These are phyloP conservation scores for Chrysolina americana DNA, from an alignment of 2,888 invertebrate species.

Conservation along the genomic window DNA sequence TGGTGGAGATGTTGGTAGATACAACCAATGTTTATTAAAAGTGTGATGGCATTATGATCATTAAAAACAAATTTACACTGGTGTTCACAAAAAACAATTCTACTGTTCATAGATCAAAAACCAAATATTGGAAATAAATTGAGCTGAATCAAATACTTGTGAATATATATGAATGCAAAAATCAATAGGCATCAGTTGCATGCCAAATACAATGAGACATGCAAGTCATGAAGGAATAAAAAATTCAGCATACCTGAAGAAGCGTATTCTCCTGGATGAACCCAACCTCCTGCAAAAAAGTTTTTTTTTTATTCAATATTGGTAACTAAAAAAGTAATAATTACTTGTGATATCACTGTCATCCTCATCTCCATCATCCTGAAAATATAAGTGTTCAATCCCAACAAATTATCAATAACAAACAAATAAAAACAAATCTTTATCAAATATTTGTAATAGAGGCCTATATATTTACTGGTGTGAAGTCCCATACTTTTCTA, in stretches of 20 bases:
- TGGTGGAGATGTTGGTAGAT: too few species aligned
- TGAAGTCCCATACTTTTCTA: too few species aligned
- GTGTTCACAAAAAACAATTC: too few species aligned
- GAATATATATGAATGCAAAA: too few species aligned
- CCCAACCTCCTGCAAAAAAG: conserved; percentile 86
- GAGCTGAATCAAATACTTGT: too few species aligned
- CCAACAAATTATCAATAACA: not conserved
- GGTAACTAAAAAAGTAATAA: not conserved
- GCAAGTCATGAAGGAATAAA: not conserved
- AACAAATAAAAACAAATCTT: not conserved
- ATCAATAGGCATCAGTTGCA: not conserved
- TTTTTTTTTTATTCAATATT: not conserved
- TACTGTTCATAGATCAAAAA: too few species aligned
- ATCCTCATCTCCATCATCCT: conserved; percentile 91
- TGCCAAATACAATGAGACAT: not conserved
- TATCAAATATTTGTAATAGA: not conserved
- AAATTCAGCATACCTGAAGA: conserved; percentile 86
- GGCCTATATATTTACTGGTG: too few species aligned
- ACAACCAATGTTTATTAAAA: too few species aligned
- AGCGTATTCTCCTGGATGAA: conserved; percentile 98
- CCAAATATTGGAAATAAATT: too few species aligned
- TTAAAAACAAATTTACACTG: too few species aligned
- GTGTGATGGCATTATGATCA: too few species aligned
- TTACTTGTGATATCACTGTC: conserved; percentile 94
- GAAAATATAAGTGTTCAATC: conserved; percentile 41